Percentiles rank a stretch among this genome's conserved stretches.
These are phyloP conservation scores for Serranus cabrilla DNA, from an alignment of 2,797 vertebrate species.

Conservation along the genomic window DNA sequence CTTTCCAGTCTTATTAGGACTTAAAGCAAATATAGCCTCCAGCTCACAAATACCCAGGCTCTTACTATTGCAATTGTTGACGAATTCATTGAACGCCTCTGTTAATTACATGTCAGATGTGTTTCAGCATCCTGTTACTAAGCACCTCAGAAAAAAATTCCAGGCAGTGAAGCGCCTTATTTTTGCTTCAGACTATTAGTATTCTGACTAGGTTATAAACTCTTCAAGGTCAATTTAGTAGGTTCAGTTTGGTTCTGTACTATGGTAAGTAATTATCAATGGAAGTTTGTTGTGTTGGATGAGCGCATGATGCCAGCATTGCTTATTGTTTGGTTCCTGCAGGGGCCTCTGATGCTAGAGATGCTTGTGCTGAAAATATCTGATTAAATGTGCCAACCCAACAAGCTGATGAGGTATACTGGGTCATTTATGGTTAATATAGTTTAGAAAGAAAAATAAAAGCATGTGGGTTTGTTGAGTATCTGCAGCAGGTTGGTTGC, in stretches of 20 bases:
- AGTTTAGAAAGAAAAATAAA: background rate
- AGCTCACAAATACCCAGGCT: slow-evolving; percentile 55
- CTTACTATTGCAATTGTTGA: slow-evolving; percentile 69
- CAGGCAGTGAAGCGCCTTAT: slow-evolving; percentile 34
- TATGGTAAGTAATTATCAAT: slow-evolving; percentile 40
- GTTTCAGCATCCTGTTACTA: slow-evolving; percentile 63
- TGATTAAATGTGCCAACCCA: slow-evolving; percentile 4
- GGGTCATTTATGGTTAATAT: background rate
- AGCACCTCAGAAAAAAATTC: slow-evolving; percentile 35
- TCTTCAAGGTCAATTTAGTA: slow-evolving; percentile 28
- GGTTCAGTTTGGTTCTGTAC: slow-evolving; percentile 22
- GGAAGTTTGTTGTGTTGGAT: background rate
- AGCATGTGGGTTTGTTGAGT: no score
- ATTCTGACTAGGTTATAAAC: slow-evolving; percentile 33
- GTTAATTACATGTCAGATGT: slow-evolving; percentile 64
- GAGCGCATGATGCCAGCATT: slow-evolving; percentile 3
- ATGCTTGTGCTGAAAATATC: background rate
- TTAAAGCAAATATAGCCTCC: slow-evolving; percentile 83
- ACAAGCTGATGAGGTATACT: slow-evolving; percentile 1
- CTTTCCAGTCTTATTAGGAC: slow-evolving; percentile 82
- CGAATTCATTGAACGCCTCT: slow-evolving; percentile 61
- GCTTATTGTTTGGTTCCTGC: slow-evolving; percentile 6
- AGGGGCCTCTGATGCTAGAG: slow-evolving; percentile 4
- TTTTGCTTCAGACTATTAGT: slow-evolving; percentile 35
- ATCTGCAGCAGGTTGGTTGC: background rate